Base-by-base conservation (phyloP, 2,888 invertebrate genomes). In the Nomada flava region DNA sequence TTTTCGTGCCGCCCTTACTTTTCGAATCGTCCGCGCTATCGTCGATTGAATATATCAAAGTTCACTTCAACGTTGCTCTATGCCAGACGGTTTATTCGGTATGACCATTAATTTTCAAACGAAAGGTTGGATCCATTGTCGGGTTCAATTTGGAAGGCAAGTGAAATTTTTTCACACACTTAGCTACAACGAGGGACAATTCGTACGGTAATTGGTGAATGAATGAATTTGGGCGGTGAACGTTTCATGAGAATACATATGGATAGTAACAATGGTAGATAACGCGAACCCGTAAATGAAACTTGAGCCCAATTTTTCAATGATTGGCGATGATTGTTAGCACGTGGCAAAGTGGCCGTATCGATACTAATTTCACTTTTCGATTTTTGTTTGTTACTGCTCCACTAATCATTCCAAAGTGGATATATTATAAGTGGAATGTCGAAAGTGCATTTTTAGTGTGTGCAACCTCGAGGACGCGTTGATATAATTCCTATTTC, bases 51-150 rank as follows among this genome's bases (percentile, higher is more conserved):
- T 26, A 59, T 18, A 20, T 23, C 50, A 23, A 15, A n/a, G 53
- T 47, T 18, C 42, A n/a, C 3, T 42, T 42, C 60, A 10, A 47
- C 15, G 15, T 10, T n/a, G 18, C 18, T 26, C 2, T 15, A 23
- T 18, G 11, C 53, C n/a, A 23, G 26, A 36, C n/a, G 9, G 26
- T 50, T 67, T 5, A 9, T 2, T 7, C 10, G 20, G 13, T 13
- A 13, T 0, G 10, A 0, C 20, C 10, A 11, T 47, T n/a, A 26
- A 0, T 11, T 18, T 60, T 23, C 0, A 59, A 44, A 20, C 26
- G 13, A 23, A 70, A 65, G 53, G 36, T 77, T 77, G 15, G n/a
- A 55, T 36, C 53, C 36, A 79, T 77, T 69, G 36, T 50, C 1
- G 13, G 20, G 70, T 57, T 77, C 36, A 65, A 77, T 62, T 79